Conservation (phyloP, 92 coral and sea anemone species). For the Galaxea fascicularis region DNA sequence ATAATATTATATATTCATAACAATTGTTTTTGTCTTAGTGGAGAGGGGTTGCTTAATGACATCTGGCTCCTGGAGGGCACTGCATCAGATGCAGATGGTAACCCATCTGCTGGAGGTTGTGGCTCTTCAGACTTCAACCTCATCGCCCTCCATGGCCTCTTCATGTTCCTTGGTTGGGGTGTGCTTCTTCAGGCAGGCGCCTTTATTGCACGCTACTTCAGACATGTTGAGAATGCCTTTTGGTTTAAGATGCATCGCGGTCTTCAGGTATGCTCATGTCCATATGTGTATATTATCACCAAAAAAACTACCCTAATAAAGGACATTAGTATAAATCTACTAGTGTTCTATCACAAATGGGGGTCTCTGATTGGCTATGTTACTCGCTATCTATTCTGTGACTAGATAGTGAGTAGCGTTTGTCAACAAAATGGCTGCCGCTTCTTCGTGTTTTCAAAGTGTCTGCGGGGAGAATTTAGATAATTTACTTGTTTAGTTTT, state of each 20-base stretch:
- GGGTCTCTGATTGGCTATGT: too few species aligned
- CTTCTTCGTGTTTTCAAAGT: too few species aligned
- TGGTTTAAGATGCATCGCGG: conserved; percentile 99
- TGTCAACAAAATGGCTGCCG: too few species aligned
- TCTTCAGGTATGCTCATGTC: conserved; percentile 72
- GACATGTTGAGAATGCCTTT: conserved; percentile 87
- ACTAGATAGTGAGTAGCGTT: too few species aligned
- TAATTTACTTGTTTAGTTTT: too few species aligned
- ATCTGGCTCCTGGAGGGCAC: conserved; percentile 88
- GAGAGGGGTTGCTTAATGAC: conserved; percentile 69
- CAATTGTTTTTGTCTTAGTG: conserved; percentile 18
- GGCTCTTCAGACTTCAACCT: conserved; percentile 78
- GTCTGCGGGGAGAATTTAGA: too few species aligned
- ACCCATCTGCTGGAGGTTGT: conserved; percentile 74
- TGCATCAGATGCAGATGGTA: conserved; percentile 72
- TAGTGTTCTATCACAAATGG: too few species aligned
- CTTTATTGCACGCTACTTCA: conserved; percentile 92
- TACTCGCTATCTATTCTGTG: too few species aligned
- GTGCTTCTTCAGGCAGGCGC: conserved; percentile 91
- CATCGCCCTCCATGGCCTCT: conserved; percentile 88
- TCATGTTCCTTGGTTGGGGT: conserved; percentile 99
- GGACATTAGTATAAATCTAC: too few species aligned
- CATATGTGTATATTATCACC: not conserved
- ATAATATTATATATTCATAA: too few species aligned
- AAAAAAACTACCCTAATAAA: too few species aligned